A percentile compares a stretch with the other conserved stretches of the same genome.
phyloP scores from a whole-genome alignment of 2,888 invertebrate species.

The Drosophila histrio region DNA sequence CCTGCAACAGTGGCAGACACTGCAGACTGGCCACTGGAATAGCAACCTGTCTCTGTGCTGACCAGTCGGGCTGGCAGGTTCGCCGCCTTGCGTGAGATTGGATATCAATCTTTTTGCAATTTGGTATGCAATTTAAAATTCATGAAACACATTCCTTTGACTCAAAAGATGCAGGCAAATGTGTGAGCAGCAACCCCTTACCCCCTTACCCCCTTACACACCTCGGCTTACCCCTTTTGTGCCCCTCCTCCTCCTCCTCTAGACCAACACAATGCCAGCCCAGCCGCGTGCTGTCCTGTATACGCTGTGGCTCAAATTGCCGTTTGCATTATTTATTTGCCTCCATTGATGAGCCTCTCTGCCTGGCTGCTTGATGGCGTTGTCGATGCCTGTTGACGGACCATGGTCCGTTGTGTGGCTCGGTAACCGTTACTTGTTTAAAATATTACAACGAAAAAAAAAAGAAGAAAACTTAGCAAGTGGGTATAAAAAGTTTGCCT shows the following conservation, averaged over 20 bases:
- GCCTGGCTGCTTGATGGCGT: constrained; percentile 27
- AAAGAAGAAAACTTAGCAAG: constrained; percentile 1
- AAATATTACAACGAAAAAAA: constrained; percentile 69
- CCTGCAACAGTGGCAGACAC: constrained; percentile 35
- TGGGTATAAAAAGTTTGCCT: constrained; percentile 29
- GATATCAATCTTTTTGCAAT: constrained; percentile 83
- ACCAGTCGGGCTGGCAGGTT: constrained; percentile 28
- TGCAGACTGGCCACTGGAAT: constrained; percentile 27
- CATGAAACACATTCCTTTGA: constrained; percentile 82
- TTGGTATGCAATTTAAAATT: constrained; percentile 82
- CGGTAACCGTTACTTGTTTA: constrained; percentile 72
- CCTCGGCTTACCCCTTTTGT: neutral
- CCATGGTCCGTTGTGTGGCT: constrained; percentile 14
- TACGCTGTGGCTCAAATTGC: constrained; percentile 69
- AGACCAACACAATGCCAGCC: constrained; percentile 14
- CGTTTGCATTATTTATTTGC: constrained; percentile 81
- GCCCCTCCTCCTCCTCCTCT: neutral
- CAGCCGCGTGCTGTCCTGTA: constrained; percentile 6
- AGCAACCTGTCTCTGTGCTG: constrained; percentile 45
- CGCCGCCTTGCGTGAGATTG: constrained; percentile 80
- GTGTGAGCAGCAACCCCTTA: constrained; percentile 40
- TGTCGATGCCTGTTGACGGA: constrained; percentile 44
- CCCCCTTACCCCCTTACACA: neutral
- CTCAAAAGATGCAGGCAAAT: constrained; percentile 80
- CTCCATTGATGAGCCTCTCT: constrained; percentile 70